A percentile compares a stretch with the other conserved stretches of the same genome.
Conservation (phyloP, 2,113 vertebrate species). For the Solea solea region DNA sequence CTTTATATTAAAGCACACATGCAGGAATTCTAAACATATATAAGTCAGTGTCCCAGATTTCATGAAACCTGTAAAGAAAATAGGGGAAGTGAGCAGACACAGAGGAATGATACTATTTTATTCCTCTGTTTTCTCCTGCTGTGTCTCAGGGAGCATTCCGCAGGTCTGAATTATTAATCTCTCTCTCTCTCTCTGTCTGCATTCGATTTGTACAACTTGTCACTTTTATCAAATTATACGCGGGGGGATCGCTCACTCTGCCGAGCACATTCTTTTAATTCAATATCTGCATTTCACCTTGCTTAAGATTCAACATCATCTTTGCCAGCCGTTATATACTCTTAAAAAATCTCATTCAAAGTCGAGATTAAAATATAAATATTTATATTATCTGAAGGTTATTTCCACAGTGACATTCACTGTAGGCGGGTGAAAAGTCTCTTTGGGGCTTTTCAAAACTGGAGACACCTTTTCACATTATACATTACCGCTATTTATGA, state of each 20-base stretch:
- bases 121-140: slow-evolving; percentile 57
- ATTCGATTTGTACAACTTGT: slow-evolving; percentile 78
- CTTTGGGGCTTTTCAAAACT: too few relatives aligned
- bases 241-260: slow-evolving; percentile 56
- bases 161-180: slow-evolving; percentile 80
- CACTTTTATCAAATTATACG: slow-evolving; percentile 80
- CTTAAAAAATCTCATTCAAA: slow-evolving; percentile 5
- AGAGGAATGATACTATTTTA: slow-evolving; percentile 53
- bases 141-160: slow-evolving; percentile 64
- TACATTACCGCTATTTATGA: background rate
- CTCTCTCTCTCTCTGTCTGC: slow-evolving; percentile 53
- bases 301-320: slow-evolving; percentile 6
- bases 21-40: slow-evolving; percentile 66
- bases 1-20: slow-evolving; percentile 51
- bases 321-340: slow-evolving; percentile 6
- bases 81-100: slow-evolving; percentile 51
- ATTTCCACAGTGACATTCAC: background rate
- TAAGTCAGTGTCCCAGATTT: slow-evolving; percentile 71
- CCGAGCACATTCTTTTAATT: slow-evolving; percentile 61
- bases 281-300: slow-evolving; percentile 47
- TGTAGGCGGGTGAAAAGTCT: background rate
- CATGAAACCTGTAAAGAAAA: slow-evolving; percentile 65
- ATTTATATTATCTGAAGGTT: slow-evolving; percentile 5
- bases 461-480: background rate
- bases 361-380: slow-evolving; percentile 4